A percentile compares a stretch with the other conserved stretches of the same genome.
Evolutionary conservation across 2,797 vertebrate genomes (phyloP).

Genomic region (Molossus alvarezi): DNA sequence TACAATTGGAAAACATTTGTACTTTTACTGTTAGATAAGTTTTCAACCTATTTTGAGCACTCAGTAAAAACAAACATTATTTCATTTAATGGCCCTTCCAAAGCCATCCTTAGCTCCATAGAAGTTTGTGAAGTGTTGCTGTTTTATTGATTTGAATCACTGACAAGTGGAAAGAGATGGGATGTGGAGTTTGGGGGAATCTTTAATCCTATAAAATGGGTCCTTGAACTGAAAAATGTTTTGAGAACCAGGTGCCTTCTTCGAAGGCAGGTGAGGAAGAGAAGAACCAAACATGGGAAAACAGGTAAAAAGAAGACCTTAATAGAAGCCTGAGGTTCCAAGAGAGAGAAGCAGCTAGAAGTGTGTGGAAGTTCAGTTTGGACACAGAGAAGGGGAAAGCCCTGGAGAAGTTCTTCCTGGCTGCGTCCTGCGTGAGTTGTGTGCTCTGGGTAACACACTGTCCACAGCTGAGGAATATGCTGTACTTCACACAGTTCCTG

Average conservation of each 20-base stretch:
- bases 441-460: background rate
- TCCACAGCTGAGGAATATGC: background rate
- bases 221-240: conserved; percentile 8
- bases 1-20: background rate
- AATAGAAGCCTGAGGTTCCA: background rate
- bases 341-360: background rate
- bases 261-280: background rate
- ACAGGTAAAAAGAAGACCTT: background rate
- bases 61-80: conserved; percentile 40
- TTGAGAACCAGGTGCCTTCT: background rate
- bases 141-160: conserved; percentile 18
- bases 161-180: conserved; percentile 41
- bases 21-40: background rate
- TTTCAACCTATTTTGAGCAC: conserved; percentile 9
- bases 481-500: background rate
- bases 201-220: background rate
- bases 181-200: background rate
- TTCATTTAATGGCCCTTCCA: conserved; percentile 12
- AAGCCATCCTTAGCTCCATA: background rate
- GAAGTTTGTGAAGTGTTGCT: conserved; percentile 7
- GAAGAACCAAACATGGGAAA: background rate
- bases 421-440: background rate
- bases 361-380: background rate
- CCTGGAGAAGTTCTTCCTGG: background rate
- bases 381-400: background rate